Evolutionary conservation across 2,797 vertebrate species (phyloP).

Genomic region (Coregonus suidteri): DNA sequence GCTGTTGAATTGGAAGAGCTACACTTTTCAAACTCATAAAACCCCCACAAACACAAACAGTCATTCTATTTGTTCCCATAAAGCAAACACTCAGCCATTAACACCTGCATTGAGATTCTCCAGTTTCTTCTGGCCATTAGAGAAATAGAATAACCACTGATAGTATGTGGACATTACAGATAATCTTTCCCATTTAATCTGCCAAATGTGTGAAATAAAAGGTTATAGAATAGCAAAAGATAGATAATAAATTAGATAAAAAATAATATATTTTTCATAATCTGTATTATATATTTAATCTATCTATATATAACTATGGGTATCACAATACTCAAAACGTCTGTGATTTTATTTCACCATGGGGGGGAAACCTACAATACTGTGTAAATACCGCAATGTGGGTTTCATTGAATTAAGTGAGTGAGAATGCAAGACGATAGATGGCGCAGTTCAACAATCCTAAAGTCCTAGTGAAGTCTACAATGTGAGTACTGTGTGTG

Average conservation of each 20-base stretch:
- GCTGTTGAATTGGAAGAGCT: neutral
- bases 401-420: neutral
- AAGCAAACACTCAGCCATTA: neutral
- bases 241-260: neutral
- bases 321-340: neutral
- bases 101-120: neutral
- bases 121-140: neutral
- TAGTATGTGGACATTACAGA: neutral
- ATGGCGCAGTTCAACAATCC: conserved; percentile 15
- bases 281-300: neutral
- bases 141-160: neutral
- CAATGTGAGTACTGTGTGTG: conserved; percentile 7
- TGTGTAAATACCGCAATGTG: too few relatives aligned
- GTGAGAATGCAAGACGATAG: neutral
- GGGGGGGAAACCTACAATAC: too few relatives aligned
- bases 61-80: conserved; percentile 23
- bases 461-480: conserved; percentile 2
- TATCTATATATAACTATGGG: neutral
- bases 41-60: conserved; percentile 18
- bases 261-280: too few relatives aligned
- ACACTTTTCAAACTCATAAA: conserved; percentile 33
- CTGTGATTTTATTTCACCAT: neutral
- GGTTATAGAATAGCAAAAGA: neutral
- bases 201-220: neutral
- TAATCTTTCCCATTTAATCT: neutral